Conservation (phyloP, 2,113 vertebrate genomes). For the Microtus oregoni region DNA sequence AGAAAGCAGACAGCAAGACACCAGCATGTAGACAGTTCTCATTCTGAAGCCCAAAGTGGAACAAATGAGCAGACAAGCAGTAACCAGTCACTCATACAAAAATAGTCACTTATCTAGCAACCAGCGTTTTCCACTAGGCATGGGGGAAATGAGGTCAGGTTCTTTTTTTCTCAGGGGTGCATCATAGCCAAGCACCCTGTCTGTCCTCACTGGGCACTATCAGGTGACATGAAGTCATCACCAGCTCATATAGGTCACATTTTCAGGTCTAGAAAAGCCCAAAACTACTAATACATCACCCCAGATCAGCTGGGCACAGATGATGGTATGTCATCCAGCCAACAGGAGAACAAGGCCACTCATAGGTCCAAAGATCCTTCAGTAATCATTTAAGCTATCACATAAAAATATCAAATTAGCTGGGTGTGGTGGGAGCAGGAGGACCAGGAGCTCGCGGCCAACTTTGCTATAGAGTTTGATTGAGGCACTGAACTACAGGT, state of each 20-base stretch:
- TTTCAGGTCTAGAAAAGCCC: slow-evolving; percentile 17
- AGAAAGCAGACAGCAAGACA: background rate
- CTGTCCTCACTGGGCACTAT: background rate
- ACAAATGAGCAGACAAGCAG: background rate
- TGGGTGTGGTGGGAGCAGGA: background rate
- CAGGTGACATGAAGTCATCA: background rate
- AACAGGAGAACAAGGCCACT: background rate
- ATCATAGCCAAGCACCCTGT: background rate
- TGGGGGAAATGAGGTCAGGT: background rate
- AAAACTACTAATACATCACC: background rate
- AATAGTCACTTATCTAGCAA: background rate
- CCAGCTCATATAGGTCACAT: background rate
- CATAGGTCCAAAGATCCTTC: background rate
- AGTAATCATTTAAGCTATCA: background rate
- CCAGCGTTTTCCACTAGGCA: background rate
- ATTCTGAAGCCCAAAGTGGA: background rate
- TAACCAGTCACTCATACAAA: background rate
- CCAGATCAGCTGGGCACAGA: background rate
- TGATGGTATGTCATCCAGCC: background rate
- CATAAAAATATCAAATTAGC: background rate
- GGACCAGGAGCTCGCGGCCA: background rate
- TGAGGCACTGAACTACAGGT: background rate
- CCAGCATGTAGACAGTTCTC: background rate
- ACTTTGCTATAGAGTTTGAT: background rate
- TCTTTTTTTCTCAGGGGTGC: background rate